These are phyloP conservation scores for Graphium colonna DNA, from an alignment of 2,888 invertebrate species.

Conservation along the genomic window DNA sequence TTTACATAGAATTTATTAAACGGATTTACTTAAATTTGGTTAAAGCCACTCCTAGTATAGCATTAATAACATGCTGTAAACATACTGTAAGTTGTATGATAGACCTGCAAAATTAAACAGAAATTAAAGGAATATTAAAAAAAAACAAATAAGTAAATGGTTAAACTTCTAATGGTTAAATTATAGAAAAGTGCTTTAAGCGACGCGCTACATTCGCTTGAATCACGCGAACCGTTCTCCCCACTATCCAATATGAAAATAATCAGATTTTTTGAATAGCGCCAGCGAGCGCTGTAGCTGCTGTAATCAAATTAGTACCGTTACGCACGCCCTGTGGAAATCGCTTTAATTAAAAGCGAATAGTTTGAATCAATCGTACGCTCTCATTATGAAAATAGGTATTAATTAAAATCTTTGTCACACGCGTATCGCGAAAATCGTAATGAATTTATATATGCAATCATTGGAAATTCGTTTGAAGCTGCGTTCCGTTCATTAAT, in stretches of 20 bases:
- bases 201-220: conserved; percentile 16
- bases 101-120: no score
- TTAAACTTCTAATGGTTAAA: no score
- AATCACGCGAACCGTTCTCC: conserved; percentile 11
- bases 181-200: no score
- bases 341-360: conserved; percentile 60
- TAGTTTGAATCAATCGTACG: conserved; percentile 50
- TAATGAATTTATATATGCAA: conserved; percentile 10
- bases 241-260: conserved; percentile 33
- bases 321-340: conserved; percentile 54
- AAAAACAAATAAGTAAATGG: no score
- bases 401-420: conserved; percentile 22
- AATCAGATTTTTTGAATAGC: conserved; percentile 44
- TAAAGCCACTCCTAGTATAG: no score
- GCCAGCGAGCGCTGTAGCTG: conserved; percentile 37
- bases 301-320: conserved; percentile 59
- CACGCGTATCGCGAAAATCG: conserved; percentile 5
- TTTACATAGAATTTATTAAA: no score
- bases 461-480: background rate
- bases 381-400: conserved; percentile 29
- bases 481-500: background rate
- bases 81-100: no score
- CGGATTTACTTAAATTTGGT: no score
- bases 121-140: no score
- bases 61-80: no score